Percentiles rank a stretch among this genome's conserved stretches.
These are phyloP conservation scores for Sphyrna mokarran DNA, from an alignment of 2,113 vertebrate genomes.

Conservation along the genomic window DNA sequence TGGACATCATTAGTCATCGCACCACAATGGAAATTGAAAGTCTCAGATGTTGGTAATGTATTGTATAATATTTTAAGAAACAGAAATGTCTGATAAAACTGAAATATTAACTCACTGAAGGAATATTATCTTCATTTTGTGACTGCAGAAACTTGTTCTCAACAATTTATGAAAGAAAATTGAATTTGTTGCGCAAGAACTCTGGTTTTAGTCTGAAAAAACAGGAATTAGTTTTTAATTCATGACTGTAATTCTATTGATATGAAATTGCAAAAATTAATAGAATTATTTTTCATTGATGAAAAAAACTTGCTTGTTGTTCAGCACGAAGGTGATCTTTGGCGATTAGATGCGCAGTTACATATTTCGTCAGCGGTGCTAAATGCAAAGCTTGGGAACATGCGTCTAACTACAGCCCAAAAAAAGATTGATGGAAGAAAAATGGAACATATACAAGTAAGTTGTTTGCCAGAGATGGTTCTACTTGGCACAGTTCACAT, in stretches of 20 bases:
- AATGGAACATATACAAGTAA: conserved; percentile 30
- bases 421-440: conserved; percentile 45
- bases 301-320: conserved; percentile 42
- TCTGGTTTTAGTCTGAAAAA: background rate
- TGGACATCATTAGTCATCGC: background rate
- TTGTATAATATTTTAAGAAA: background rate
- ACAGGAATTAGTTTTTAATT: background rate
- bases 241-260: background rate
- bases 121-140: background rate
- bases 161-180: background rate
- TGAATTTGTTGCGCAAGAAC: background rate
- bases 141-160: background rate
- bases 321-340: conserved; percentile 59
- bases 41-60: background rate
- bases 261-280: background rate
- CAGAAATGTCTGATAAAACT: background rate
- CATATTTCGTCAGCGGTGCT: conserved; percentile 62
- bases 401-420: conserved; percentile 63
- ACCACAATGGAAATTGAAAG: background rate
- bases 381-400: conserved; percentile 59
- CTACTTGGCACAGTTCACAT: background rate
- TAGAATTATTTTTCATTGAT: background rate
- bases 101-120: background rate
- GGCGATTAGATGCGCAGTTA: conserved; percentile 57
- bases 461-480: background rate